Conservation (phyloP, 2,888 invertebrate species). For the Pharmacophagus antenor region DNA sequence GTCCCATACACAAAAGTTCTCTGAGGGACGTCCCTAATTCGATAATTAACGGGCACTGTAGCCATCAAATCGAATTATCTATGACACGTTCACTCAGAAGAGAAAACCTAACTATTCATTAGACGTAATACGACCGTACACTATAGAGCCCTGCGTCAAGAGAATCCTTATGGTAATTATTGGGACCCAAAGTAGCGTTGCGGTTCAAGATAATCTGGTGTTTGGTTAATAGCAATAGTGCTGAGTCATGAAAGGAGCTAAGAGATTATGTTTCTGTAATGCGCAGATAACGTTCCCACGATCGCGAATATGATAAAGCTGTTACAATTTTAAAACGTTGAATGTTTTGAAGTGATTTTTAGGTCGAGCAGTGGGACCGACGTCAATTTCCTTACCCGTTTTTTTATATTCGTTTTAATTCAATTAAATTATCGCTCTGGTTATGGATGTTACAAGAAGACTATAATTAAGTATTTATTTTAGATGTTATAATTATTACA, state of each 20-base stretch:
- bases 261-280: slow-evolving; percentile 56
- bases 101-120: slow-evolving; percentile 76
- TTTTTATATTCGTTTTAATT: neutral
- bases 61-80: slow-evolving; percentile 79
- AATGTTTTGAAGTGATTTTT: slow-evolving; percentile 29
- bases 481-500: too few relatives aligned
- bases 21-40: slow-evolving; percentile 60
- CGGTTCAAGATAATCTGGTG: slow-evolving; percentile 42
- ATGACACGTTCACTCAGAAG: slow-evolving; percentile 72
- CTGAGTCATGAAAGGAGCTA: slow-evolving; percentile 61
- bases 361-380: slow-evolving; percentile 5
- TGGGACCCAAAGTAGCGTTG: slow-evolving; percentile 29
- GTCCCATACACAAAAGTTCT: slow-evolving; percentile 38
- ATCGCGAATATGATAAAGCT: slow-evolving; percentile 71
- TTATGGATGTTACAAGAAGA: too few relatives aligned
- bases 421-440: too few relatives aligned
- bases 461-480: too few relatives aligned
- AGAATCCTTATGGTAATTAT: slow-evolving; percentile 9
- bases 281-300: slow-evolving; percentile 64
- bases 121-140: slow-evolving; percentile 50
- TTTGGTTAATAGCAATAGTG: slow-evolving; percentile 53
- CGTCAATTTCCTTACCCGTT: neutral
- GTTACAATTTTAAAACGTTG: slow-evolving; percentile 35
- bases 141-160: slow-evolving; percentile 38
- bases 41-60: slow-evolving; percentile 67